Base-by-base conservation (phyloP, 2,797 vertebrate species). In the Hippopotamyrus pictus region DNA sequence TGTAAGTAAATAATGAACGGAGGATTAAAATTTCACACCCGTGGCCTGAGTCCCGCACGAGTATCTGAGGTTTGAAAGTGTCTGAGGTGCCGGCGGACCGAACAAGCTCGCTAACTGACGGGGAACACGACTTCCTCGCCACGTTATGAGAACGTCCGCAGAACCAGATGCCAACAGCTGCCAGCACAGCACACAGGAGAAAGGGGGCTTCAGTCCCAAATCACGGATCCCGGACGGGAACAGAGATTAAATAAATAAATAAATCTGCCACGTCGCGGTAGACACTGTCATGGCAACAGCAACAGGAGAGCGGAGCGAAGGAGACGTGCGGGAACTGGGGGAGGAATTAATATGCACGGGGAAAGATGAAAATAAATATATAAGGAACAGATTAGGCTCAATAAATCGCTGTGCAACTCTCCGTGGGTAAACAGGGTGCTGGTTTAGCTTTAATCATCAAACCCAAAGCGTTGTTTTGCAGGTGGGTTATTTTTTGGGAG, bases 311-410 rank as follows among this genome's bases (percentile, higher is more conserved):
- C 48, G 33, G 12, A 33, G 29, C 29, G 29, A 53, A 8, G 48
- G 48, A 86, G 84, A 8, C 17, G 48, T 25, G 48, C 29, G 25
- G 46, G 46, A 86, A 53, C 84, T 5, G 51, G 84, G 48, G 46
- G 48, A 86, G 79, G 79, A 86, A 86, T 86, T 86, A 86, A 86
- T 57, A 86, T 86, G 22, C 84, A 57, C 7, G 25, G 29, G 25
- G 51, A 57, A 86, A 14, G 29, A 51, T 2, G 7, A 25, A 54
- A 86, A 86, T 86, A 86, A 86, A 86, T 86, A 57, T 86, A 86
- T 86, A 86, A 54, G 14, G 51, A 86, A 54, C 37, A 29, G 57
- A 86, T 86, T 86, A 53, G 12, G 51, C 22, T 25, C 51, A 37
- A 86, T 86, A 41, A 53, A 57, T 57, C 50, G 12, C 7, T 86